Conservation (phyloP, 2,113 vertebrate genomes). For the Eurypyga helias region DNA sequence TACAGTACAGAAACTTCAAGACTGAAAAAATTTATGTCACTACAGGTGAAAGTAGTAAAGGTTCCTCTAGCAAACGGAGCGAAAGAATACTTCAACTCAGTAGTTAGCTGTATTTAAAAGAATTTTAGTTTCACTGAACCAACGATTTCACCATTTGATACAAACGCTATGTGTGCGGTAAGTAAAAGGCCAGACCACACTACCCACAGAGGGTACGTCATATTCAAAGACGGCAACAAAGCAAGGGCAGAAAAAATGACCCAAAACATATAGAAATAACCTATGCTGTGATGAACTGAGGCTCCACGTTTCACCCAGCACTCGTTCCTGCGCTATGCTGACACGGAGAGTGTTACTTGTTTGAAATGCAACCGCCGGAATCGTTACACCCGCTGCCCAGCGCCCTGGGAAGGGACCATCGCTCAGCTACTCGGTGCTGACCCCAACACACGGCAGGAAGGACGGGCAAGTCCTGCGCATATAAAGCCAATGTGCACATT, state of each 20-base stretch:
- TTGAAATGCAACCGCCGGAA: not conserved
- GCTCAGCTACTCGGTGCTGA: not conserved
- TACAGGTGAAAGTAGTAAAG: not conserved
- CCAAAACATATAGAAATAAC: not conserved
- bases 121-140: not conserved
- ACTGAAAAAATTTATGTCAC: not conserved
- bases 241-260: not conserved
- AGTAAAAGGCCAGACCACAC: not conserved
- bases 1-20: not conserved
- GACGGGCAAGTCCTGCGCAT: not conserved
- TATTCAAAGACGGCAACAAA: not conserved
- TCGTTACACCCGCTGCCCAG: not conserved
- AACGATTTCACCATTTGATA: not conserved
- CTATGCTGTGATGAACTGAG: not conserved
- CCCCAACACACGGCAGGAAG: not conserved
- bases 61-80: not conserved
- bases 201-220: not conserved
- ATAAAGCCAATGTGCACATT: not conserved
- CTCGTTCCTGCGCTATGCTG: not conserved
- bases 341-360: not conserved
- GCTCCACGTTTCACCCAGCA: not conserved
- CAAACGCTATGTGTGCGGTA: not conserved
- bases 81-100: not conserved
- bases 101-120: not conserved
- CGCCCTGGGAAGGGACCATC: fast-evolving